These are phyloP conservation scores for Cetoscarus ocellatus DNA, from an alignment of 2,797 vertebrate species.

Conservation along the genomic window DNA sequence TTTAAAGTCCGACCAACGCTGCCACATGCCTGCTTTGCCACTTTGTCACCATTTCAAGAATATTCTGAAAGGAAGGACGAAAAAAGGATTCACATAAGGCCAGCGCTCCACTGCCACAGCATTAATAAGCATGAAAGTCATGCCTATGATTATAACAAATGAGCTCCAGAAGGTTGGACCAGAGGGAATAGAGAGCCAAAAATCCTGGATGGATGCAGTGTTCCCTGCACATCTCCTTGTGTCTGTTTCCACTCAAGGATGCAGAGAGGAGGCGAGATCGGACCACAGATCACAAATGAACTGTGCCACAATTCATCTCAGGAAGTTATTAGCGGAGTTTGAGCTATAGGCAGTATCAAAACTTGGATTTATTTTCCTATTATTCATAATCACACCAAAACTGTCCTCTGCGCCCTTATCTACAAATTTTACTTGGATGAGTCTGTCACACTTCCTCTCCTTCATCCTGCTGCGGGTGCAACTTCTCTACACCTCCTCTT, in stretches of 20 bases:
- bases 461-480: neutral
- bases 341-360: conserved; percentile 50
- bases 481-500: no score
- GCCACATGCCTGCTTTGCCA: conserved; percentile 59
- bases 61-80: conserved; percentile 52
- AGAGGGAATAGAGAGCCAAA: conserved; percentile 49
- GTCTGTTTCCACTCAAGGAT: conserved; percentile 56
- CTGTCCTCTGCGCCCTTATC: conserved; percentile 34
- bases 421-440: conserved; percentile 15
- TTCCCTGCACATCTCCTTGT: conserved; percentile 59
- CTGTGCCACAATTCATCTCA: conserved; percentile 54
- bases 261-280: conserved; percentile 47
- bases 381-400: conserved; percentile 54
- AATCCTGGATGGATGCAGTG: conserved; percentile 53
- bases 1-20: conserved; percentile 67
- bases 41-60: conserved; percentile 65
- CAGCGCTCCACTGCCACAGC: conserved; percentile 39
- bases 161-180: conserved; percentile 48
- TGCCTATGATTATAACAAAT: conserved; percentile 72
- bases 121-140: conserved; percentile 68
- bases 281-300: conserved; percentile 64
- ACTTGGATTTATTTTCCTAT: conserved; percentile 53
- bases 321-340: conserved; percentile 50
- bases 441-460: conserved; percentile 2
- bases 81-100: conserved; percentile 39